phyloP scores from a whole-genome alignment of 92 coral and sea anemone species.

The Meandrina meandrites region DNA sequence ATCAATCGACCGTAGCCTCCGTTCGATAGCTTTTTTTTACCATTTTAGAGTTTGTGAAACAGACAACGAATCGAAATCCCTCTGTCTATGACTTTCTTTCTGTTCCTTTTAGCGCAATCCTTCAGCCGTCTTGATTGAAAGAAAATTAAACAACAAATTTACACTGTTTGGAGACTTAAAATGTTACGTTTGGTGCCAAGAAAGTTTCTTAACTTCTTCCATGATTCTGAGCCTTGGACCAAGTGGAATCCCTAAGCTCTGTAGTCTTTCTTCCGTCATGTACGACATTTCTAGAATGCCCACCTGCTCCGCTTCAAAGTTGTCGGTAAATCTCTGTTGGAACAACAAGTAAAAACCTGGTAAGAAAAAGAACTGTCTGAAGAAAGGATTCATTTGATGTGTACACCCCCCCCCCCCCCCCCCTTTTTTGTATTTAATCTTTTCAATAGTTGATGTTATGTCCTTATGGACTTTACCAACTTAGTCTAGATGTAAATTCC shows the following conservation, averaged over 20 bases:
- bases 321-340: constrained; percentile 85
- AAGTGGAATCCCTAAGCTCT: constrained; percentile 92
- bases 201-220: constrained; percentile 82
- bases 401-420: no score
- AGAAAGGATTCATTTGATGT: background rate
- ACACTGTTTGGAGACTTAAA: no score
- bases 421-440: background rate
- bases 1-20: no score
- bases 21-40: no score
- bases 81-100: background rate
- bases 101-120: background rate
- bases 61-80: background rate
- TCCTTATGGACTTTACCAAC: no score
- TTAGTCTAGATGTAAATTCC: no score
- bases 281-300: constrained; percentile 93
- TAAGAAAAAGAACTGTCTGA: background rate
- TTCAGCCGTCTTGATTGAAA: background rate
- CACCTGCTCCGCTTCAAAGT: constrained; percentile 94
- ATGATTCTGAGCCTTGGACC: constrained; percentile 94
- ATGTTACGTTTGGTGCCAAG: background rate
- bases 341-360: background rate
- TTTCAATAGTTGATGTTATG: no score
- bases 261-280: constrained; percentile 90
- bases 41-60: no score
- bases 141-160: no score